Conservation (phyloP, 2,113 vertebrate genomes). For the Myanophis thanlyinensis region DNA sequence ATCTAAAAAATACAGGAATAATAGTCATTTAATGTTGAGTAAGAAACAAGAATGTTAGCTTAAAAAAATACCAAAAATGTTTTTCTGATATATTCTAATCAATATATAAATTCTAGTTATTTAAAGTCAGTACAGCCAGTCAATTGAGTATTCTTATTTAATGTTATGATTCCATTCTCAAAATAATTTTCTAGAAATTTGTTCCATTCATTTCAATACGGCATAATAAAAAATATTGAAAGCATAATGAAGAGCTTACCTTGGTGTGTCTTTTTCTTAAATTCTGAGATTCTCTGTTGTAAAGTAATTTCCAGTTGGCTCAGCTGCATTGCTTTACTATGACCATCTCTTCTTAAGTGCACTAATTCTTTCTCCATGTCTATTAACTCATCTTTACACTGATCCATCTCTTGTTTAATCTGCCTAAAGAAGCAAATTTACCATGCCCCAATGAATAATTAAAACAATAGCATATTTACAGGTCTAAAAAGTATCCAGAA, state of each 20-base stretch:
- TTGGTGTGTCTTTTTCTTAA: conserved; percentile 79
- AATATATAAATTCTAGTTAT: not conserved
- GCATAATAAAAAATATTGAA: not conserved
- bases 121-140: not conserved
- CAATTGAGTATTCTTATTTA: not conserved
- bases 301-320: conserved; percentile 82
- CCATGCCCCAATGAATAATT: conserved; percentile 25
- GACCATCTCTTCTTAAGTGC: conserved; percentile 76
- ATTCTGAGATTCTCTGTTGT: conserved; percentile 80
- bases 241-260: conserved; percentile 51
- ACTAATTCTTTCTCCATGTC: conserved; percentile 75
- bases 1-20: not conserved
- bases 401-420: conserved; percentile 74
- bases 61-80: not conserved
- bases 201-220: not conserved
- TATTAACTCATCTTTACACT: conserved; percentile 71
- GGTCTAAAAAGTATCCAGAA: not conserved
- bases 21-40: not conserved
- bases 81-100: not conserved
- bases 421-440: conserved; percentile 58
- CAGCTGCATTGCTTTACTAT: conserved; percentile 80
- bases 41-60: not conserved
- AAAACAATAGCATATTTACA: not conserved
- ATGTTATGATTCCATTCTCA: not conserved
- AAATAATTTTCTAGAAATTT: not conserved